A percentile compares a stretch with the other conserved stretches of the same genome.
These are phyloP conservation scores for Ichneumoninae sp. DNA, from an alignment of 2,888 invertebrate genomes.

Conservation along the genomic window DNA sequence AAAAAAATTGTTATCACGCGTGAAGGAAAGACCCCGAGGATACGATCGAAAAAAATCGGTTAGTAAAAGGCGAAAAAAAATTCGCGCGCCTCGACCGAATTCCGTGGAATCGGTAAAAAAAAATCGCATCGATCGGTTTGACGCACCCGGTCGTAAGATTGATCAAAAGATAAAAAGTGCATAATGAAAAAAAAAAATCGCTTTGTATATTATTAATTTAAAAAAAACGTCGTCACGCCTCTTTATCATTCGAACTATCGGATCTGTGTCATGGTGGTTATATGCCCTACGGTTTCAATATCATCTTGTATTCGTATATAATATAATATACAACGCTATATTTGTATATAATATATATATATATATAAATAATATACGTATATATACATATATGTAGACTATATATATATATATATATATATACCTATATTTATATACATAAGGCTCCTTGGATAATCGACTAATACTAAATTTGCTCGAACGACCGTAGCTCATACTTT, in stretches of 20 bases:
- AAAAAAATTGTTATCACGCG: neutral
- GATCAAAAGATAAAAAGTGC: conserved; percentile 49
- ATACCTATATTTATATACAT: conserved; percentile 72
- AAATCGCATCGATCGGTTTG: neutral
- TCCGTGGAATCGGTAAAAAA: neutral
- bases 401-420: conserved; percentile 45
- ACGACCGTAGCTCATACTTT: conserved; percentile 42
- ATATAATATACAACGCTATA: conserved; percentile 71
- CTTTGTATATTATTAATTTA: conserved; percentile 1
- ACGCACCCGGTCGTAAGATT: neutral
- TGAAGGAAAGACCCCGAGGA: neutral
- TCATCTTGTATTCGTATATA: conserved; percentile 51
- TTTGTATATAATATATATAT: conserved; percentile 36
- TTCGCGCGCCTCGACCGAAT: neutral
- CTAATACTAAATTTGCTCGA: conserved; percentile 75
- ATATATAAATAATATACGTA: conserved; percentile 33
- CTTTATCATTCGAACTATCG: conserved; percentile 35
- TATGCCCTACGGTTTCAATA: conserved; percentile 50
- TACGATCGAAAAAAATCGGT: neutral
- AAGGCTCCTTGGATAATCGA: conserved; percentile 81
- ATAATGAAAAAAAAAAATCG: conserved; percentile 67
- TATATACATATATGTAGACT: conserved; percentile 22
- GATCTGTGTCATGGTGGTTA: conserved; percentile 52
- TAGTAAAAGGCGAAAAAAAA: neutral
- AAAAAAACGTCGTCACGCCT: conserved; percentile 1